Evolutionary conservation across 2,888 invertebrate species (phyloP), one percentile per base, ranked within the genome.

Genomic region (Amorpha juglandis): DNA sequence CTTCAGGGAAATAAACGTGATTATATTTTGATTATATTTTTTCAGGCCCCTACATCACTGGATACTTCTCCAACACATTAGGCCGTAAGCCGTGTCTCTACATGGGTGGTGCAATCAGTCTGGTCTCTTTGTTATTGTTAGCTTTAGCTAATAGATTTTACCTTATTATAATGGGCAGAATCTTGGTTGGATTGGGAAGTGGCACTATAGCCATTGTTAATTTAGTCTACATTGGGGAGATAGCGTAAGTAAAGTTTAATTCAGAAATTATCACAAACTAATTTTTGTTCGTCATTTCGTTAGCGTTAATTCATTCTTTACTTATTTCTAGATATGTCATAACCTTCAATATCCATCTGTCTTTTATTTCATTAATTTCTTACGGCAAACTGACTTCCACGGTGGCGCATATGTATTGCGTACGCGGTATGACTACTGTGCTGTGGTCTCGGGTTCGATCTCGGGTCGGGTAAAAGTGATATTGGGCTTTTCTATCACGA

Each of bases 51-150:
- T 78, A 77, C 42, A 4, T 82, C 42, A 69, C 78, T 0, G 81
- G 78, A 0, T 80, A 76, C 66, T 19, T 84, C 0, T 77, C 76
- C 0, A 86, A 85, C 35, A 50, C 64, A 6, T 71, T 71, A 12
- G 87, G 86, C 0, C 70, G 87, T 2, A 86, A 80, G 63, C 77
- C 77, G 11, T 77, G 80, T 50, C 63, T 86, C 0, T 33, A 79
- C 11, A 19, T 81, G 0, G 81, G 77, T 0, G 81, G 78, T 0
- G 0, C 67, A 0, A 2, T 78, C 0, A 45, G 67, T 3, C 21
- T 75, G 0, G 7, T 73, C 0, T 65, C 77, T 0, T 81, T 71
- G 35, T 0, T 78, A 0, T 4, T 84, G 0, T 35, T 83, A 33
- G 75, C 74, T 0, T 8, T 75, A 0, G 72, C 82, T 0, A 65